Conservation (phyloP, 1,140 invertebrate genomes). For the Penaeus indicus region DNA sequence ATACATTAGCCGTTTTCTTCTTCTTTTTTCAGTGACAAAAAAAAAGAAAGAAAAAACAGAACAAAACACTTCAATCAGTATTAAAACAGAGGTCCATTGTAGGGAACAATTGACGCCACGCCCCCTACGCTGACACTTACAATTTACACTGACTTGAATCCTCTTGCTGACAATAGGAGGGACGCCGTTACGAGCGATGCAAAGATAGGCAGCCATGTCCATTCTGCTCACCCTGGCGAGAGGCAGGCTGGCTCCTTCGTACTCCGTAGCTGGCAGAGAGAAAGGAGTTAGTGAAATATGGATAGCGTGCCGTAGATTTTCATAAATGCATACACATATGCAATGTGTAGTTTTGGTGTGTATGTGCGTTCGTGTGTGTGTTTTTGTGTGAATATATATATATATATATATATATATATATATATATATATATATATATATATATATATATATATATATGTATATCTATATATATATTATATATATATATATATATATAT, state of each 20-base stretch:
- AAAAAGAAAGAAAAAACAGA: constrained; percentile 9
- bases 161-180: constrained; percentile 90
- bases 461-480: no score
- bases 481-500: no score
- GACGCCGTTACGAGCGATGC: constrained; percentile 85
- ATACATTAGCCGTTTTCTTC: background rate
- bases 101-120: background rate
- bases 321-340: no score
- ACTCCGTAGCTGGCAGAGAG: constrained; percentile 39
- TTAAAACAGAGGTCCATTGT: no score
- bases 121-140: constrained; percentile 77
- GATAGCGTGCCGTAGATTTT: no score
- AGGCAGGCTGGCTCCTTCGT: constrained; percentile 77
- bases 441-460: no score
- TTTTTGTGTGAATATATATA: no score
- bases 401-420: no score
- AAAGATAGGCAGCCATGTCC: constrained; percentile 80
- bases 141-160: constrained; percentile 87
- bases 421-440: no score
- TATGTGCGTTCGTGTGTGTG: no score
- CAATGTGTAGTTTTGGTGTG: no score
- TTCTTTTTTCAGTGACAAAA: background rate
- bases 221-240: constrained; percentile 77
- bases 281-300: background rate
- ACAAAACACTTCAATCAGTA: no score